A percentile compares a stretch with the other conserved stretches of the same genome.
phyloP scores from a whole-genome alignment of 1,140 invertebrate species.

The Drosophila parabipectinata region DNA sequence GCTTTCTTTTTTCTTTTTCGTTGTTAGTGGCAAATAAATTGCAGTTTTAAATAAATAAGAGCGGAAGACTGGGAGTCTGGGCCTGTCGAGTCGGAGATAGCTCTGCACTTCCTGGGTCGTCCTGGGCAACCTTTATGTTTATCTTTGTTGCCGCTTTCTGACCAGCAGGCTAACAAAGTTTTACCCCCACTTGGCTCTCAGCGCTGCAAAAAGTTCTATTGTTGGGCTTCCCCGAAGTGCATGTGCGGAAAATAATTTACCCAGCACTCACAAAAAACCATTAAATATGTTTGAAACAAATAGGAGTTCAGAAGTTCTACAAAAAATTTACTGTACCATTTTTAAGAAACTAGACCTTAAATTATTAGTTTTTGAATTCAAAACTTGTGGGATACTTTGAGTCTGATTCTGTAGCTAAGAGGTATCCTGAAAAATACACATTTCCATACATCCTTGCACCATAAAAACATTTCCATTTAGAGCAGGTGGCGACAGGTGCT shows the following conservation, averaged over 20 bases:
- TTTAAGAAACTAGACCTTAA: too few species aligned
- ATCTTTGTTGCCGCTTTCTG: constrained; percentile 43
- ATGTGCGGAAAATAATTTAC: constrained; percentile 1
- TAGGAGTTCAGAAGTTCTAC: background rate
- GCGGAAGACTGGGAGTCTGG: background rate
- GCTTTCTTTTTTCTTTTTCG: constrained; percentile 18
- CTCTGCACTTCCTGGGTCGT: constrained; percentile 20
- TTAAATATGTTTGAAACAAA: background rate
- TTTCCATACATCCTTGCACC: background rate
- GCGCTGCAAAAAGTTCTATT: constrained; percentile 1
- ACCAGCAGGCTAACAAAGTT: constrained; percentile 63
- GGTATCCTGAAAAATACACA: background rate
- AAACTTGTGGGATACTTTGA: background rate
- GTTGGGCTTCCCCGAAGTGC: background rate
- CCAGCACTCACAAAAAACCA: background rate
- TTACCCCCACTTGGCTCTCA: constrained; percentile 8
- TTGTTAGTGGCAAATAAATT: constrained; percentile 62
- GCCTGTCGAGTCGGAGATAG: constrained; percentile 22
- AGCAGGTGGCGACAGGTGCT: constrained; percentile 44
- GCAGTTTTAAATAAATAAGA: constrained; percentile 76
- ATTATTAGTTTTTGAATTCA: background rate
- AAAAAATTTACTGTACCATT: too few species aligned
- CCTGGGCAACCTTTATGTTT: constrained; percentile 42
- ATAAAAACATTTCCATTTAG: constrained; percentile 11
- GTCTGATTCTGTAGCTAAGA: background rate